These are phyloP conservation scores for Brachionus rotundiformis DNA, from an alignment of 1,140 invertebrate genomes.

Conservation along the genomic window DNA sequence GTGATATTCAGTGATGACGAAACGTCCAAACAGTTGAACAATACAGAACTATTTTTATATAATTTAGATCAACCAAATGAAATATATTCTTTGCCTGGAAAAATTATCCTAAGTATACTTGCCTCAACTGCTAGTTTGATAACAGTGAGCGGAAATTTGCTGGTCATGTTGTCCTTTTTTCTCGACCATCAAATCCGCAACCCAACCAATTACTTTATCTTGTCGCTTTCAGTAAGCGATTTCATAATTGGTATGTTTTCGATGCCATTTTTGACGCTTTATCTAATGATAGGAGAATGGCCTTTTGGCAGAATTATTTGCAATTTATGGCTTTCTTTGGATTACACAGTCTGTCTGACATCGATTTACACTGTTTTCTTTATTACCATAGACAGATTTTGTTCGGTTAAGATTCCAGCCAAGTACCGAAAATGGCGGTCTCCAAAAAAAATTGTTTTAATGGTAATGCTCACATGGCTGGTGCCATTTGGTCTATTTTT, in stretches of 20 bases:
- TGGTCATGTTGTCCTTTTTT: conserved; percentile 92
- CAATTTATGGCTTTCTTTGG: conserved; percentile 96
- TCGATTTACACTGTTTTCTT: conserved; percentile 98
- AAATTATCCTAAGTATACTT: conserved; percentile 29
- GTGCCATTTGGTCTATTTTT: conserved; percentile 94
- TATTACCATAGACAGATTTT: conserved; percentile 97
- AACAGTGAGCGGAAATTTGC: conserved; percentile 90
- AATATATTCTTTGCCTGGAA: conserved; percentile 39
- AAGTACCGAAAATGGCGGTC: conserved; percentile 96
- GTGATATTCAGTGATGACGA: conserved; percentile 41
- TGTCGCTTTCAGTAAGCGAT: conserved; percentile 94
- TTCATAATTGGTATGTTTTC: conserved; percentile 84
- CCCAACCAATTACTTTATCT: conserved; percentile 99
- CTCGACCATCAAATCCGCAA: conserved; percentile 94
- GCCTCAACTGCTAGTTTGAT: conserved; percentile 71
- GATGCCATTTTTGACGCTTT: conserved; percentile 93
- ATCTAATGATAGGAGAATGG: conserved; percentile 88
- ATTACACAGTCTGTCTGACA: conserved; percentile 97
- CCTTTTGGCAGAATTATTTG: conserved; percentile 91
- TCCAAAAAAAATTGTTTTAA: conserved; percentile 84
- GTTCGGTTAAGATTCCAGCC: conserved; percentile 97
- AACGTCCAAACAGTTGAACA: not conserved
- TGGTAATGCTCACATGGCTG: conserved; percentile 83
- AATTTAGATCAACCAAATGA: not conserved
- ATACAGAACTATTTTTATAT: not conserved